A percentile compares a stretch with the other conserved stretches of the same genome.
Conservation (phyloP, 2,797 vertebrate genomes). For the Xiphorhynchus erythropygius region DNA sequence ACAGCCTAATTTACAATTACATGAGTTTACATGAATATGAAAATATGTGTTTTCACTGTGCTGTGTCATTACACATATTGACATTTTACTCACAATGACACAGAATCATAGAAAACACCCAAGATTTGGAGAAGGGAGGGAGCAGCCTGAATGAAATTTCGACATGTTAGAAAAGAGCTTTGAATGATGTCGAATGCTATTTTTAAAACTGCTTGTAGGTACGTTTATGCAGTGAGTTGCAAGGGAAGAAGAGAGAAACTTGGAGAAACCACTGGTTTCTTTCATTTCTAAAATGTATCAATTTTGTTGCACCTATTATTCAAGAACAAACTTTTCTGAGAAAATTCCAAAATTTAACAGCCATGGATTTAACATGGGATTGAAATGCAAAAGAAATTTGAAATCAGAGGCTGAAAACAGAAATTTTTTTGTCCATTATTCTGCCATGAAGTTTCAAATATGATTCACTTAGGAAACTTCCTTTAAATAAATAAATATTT, state of each 20-base stretch:
- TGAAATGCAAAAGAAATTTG: neutral
- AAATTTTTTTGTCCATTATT: neutral
- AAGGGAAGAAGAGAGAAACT: neutral
- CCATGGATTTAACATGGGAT: neutral
- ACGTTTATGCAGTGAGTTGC: neutral
- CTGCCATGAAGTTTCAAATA: neutral
- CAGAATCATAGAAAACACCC: slow-evolving; percentile 66
- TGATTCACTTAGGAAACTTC: neutral
- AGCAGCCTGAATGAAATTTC: slow-evolving; percentile 52
- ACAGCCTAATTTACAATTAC: slow-evolving; percentile 75
- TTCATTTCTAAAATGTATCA: neutral
- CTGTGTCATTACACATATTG: slow-evolving; percentile 73
- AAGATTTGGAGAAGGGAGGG: slow-evolving; percentile 48
- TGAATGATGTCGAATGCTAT: slow-evolving; percentile 1
- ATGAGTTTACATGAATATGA: slow-evolving; percentile 77
- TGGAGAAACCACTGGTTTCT: neutral
- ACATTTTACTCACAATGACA: slow-evolving; percentile 73
- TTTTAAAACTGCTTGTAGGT: neutral
- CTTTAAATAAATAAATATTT: neutral
- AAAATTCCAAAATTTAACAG: neutral
- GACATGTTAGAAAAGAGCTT: slow-evolving; percentile 6
- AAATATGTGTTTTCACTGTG: slow-evolving; percentile 75
- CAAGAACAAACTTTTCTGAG: neutral
- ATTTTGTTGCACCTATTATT: neutral
- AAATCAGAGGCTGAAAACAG: neutral